Percentiles rank a stretch among this genome's conserved stretches.
Evolutionary conservation across 2,888 invertebrate species (phyloP).

Genomic region (Morinoia aosen): DNA sequence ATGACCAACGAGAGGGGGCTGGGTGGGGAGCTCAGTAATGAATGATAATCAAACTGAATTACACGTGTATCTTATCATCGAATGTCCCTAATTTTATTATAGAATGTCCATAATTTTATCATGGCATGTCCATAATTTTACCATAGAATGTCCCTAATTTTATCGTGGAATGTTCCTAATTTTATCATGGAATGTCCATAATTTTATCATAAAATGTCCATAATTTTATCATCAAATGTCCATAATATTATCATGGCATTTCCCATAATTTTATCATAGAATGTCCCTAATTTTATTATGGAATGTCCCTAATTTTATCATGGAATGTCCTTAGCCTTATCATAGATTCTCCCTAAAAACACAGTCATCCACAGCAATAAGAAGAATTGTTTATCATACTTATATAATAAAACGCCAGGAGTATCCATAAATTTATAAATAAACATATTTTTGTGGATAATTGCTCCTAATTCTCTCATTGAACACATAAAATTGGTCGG

Average conservation of each 20-base stretch:
- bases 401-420: too few relatives aligned
- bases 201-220: not conserved
- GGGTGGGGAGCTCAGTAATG: not conserved
- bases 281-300: not conserved
- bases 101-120: not conserved
- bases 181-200: not conserved
- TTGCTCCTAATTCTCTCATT: too few relatives aligned
- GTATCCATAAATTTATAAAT: too few relatives aligned
- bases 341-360: not conserved
- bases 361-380: too few relatives aligned
- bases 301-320: not conserved
- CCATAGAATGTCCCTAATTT: not conserved
- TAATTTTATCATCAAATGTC: not conserved
- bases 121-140: not conserved
- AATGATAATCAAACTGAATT: not conserved
- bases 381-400: too few relatives aligned
- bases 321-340: not conserved
- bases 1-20: not conserved
- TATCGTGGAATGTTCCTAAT: not conserved
- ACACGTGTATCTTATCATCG: not conserved
- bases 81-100: not conserved
- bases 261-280: not conserved
- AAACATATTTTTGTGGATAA: too few relatives aligned
- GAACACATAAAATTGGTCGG: too few relatives aligned
- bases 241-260: not conserved